Base-by-base conservation (phyloP, 2,113 vertebrate species). In the Dromas ardeola region DNA sequence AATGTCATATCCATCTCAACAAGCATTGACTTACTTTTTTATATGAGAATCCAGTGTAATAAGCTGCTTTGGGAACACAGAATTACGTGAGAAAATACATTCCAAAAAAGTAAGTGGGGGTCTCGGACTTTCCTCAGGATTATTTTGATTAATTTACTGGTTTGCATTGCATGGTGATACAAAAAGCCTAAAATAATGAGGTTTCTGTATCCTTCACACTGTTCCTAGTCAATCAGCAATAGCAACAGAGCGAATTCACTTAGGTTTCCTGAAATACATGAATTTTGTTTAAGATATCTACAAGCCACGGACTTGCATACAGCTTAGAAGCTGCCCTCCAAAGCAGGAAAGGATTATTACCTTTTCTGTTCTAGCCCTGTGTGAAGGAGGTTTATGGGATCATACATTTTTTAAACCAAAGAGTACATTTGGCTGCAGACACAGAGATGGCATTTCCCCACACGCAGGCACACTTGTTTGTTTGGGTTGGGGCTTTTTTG, bases 131-230 rank as follows among this genome's bases (percentile, higher is more conserved):
- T 32, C 4, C 38, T 78, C 67, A 38, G 86, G 84, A 95, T 86
- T 94, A 74, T 81, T 95, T 73, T 90, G 13, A 81, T 69, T 81
- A 63, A 92, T 95, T 91, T 74, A 88, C 89, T 86, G 45, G 80
- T 65, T 56, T 88, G 86, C 32, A 53, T 32, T 95, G 79, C 65
- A 49, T 42, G 42, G 72, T 32, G 71, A 95, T 73, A 90, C 8
- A 66, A 62, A 86, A 93, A 65, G 67, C 78, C 65, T 73, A 82
- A 91, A 95, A 85, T 82, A 96, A 93, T 78, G 53, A 86, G 7
- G 85, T 92, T 73, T 91, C 50, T 86, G 66, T 62, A 72, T 45
- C 47, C 67, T 71, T 95, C 90, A 53, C 40, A 49, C 14, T 36
- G 74, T 58, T 89, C 76, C 13, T 15, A 52, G 20, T 76, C 85